Conservation (phyloP, 1,140 invertebrate genomes). For the Drosophila repleta region DNA sequence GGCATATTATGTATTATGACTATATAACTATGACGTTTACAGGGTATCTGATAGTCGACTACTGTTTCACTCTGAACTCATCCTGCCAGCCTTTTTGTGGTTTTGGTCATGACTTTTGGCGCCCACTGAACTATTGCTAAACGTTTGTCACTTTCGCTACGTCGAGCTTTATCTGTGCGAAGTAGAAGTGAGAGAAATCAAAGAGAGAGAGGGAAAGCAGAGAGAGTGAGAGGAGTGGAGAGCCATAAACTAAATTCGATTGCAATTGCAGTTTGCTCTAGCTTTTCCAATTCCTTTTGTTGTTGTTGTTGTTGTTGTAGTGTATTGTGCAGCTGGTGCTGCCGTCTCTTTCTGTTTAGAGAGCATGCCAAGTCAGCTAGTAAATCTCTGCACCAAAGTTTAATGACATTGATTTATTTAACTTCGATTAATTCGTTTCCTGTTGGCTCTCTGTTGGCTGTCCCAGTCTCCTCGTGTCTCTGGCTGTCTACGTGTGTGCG, state of each 20-base stretch:
- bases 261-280: slow-evolving; percentile 30
- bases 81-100: slow-evolving; percentile 23
- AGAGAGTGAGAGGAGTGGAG: background rate
- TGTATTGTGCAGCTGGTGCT: slow-evolving; percentile 5
- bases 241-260: slow-evolving; percentile 56
- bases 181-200: no score
- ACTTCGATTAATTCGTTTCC: slow-evolving; percentile 83
- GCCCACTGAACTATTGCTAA: slow-evolving; percentile 68
- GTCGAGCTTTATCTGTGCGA: slow-evolving; percentile 8
- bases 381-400: slow-evolving; percentile 74
- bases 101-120: slow-evolving; percentile 57
- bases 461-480: slow-evolving; percentile 10
- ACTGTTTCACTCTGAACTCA: no score
- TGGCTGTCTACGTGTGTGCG: slow-evolving; percentile 26
- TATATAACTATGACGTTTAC: background rate
- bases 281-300: background rate
- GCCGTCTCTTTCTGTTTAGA: slow-evolving; percentile 2
- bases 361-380: slow-evolving; percentile 13
- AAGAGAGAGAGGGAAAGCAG: background rate
- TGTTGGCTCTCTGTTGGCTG: slow-evolving; percentile 3
- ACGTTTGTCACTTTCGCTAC: slow-evolving; percentile 59
- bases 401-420: slow-evolving; percentile 83
- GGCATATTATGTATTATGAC: background rate
- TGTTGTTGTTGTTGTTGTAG: background rate
- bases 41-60: slow-evolving; percentile 1